Conservation (phyloP, 2,888 invertebrate species). For the Leucania comma region DNA sequence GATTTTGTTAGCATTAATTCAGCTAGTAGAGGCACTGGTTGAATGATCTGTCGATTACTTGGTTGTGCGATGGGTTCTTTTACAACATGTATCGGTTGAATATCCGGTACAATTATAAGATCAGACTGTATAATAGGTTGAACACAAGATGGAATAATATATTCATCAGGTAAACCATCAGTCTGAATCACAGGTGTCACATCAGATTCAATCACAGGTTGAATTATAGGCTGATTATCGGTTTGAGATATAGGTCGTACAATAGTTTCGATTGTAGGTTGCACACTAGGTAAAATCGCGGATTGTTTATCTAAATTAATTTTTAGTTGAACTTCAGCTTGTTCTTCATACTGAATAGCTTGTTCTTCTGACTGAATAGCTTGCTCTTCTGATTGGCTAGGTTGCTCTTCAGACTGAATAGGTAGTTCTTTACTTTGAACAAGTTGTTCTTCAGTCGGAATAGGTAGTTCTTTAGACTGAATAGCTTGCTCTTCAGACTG, state of each 20-base stretch:
- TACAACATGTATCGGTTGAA: background rate
- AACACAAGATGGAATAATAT: background rate
- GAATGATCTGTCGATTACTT: background rate
- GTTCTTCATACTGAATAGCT: background rate
- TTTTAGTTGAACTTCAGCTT: background rate
- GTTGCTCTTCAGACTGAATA: too few species aligned
- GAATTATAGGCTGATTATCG: background rate
- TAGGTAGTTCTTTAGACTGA: too few species aligned
- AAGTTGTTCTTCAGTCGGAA: too few species aligned
- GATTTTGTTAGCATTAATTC: background rate
- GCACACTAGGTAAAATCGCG: background rate
- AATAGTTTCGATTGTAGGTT: background rate
- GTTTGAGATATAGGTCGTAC: background rate
- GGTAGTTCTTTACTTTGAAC: too few species aligned
- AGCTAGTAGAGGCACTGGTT: background rate
- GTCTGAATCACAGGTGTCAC: conserved; percentile 1
- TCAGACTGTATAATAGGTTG: conserved; percentile 3
- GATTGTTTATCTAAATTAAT: background rate
- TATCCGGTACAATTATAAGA: background rate
- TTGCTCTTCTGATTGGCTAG: background rate
- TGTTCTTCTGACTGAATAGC: too few species aligned
- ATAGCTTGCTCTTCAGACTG: background rate
- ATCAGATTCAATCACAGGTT: background rate
- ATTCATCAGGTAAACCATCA: too few species aligned
- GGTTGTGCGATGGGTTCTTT: background rate